phyloP scores from a whole-genome alignment of 2,113 vertebrate genomes.

The Cryptomyrus ogoouensis region DNA sequence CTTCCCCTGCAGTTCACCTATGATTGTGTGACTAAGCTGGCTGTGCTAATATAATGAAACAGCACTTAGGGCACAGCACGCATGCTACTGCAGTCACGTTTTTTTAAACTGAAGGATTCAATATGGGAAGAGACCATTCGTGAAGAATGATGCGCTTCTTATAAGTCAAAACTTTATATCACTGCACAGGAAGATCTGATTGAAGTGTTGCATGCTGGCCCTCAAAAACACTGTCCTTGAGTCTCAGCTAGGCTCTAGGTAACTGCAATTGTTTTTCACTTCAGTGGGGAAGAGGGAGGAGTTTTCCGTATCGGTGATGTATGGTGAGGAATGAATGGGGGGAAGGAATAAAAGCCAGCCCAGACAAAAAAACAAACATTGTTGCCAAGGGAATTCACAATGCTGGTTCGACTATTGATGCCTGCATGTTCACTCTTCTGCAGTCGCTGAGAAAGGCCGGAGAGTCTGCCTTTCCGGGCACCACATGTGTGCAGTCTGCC shows the following conservation, averaged over 20 bases:
- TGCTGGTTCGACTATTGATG: not conserved
- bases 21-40: not conserved
- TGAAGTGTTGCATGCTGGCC: not conserved
- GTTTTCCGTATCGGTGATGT: not conserved
- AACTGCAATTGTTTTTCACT: not conserved
- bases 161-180: not conserved
- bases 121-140: not conserved
- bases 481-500: not conserved
- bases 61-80: no score
- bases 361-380: not conserved
- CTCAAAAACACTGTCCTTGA: not conserved
- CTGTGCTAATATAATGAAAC: not conserved
- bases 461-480: not conserved
- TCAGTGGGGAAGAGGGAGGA: not conserved
- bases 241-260: not conserved
- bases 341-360: not conserved
- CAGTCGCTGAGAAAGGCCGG: no score
- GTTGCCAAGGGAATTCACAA: constrained; percentile 4
- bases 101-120: not conserved
- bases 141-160: not conserved
- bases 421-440: not conserved
- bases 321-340: not conserved
- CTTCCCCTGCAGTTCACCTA: not conserved
- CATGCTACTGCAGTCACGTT: not conserved
- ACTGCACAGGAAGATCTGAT: not conserved